Conservation (phyloP, 2,888 invertebrate genomes). For the Augiades crinisus region DNA sequence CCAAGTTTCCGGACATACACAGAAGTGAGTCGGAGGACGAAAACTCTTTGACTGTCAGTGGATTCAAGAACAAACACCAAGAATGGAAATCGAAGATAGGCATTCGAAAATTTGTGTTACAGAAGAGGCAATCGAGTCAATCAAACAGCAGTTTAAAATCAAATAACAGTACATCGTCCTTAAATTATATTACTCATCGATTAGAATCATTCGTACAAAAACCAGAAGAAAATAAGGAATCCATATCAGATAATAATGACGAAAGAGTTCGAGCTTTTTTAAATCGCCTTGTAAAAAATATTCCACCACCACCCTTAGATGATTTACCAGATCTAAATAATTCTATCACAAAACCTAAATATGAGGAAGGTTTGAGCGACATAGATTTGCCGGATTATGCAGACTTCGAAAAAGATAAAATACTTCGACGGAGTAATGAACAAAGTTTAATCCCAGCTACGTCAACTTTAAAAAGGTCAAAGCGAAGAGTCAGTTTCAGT, state of each 20-base stretch:
- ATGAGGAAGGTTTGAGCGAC: conserved; percentile 39
- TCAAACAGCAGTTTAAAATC: conserved; percentile 42
- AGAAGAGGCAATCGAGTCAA: conserved; percentile 46
- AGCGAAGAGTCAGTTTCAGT: conserved; percentile 51
- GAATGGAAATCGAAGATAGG: conserved; percentile 65
- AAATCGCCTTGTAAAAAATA: conserved; percentile 52
- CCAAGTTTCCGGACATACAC: conserved; percentile 66
- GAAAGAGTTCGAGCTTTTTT: conserved; percentile 57
- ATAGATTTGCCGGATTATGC: conserved; percentile 57
- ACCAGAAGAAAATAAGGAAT: conserved; percentile 17
- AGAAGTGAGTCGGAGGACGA: conserved; percentile 75
- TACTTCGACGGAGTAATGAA: conserved; percentile 39
- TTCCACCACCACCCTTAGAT: conserved; percentile 61
- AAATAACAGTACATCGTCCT: conserved; percentile 39
- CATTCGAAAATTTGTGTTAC: conserved; percentile 50
- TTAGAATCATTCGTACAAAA: conserved; percentile 42
- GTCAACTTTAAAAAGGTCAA: conserved; percentile 57
- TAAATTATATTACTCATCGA: conserved; percentile 43
- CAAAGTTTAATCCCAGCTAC: conserved; percentile 41
- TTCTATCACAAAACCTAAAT: conserved; percentile 35
- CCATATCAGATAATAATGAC: conserved; percentile 39
- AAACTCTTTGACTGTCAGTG: conserved; percentile 56
- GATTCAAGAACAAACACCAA: conserved; percentile 58
- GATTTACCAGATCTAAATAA: conserved; percentile 36
- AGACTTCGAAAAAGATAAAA: conserved; percentile 56